Percentiles rank a stretch among this genome's conserved stretches.
These are phyloP conservation scores for Liolophura sinensis DNA, from an alignment of 1,140 invertebrate species.

Conservation along the genomic window DNA sequence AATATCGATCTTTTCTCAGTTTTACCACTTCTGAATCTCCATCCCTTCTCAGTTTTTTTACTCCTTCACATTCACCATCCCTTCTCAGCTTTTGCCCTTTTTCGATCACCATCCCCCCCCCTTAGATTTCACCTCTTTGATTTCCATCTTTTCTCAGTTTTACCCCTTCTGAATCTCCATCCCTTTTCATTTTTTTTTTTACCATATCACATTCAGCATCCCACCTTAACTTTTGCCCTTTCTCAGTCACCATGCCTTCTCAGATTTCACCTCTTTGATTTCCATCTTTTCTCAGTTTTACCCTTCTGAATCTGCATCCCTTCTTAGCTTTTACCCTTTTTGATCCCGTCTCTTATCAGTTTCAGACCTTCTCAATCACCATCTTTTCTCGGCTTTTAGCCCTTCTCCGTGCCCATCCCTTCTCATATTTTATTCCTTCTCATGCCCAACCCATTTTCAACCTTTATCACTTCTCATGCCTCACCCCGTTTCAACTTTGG, in stretches of 20 bases:
- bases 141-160: slow-evolving; percentile 2
- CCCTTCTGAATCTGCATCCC: slow-evolving; percentile 21
- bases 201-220: slow-evolving; percentile 11
- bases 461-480: slow-evolving; percentile 3
- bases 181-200: slow-evolving; percentile 8
- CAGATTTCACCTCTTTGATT: slow-evolving; percentile 1
- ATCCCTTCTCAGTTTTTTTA: not conserved
- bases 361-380: slow-evolving; percentile 4
- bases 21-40: not conserved
- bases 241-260: slow-evolving; percentile 3
- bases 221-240: slow-evolving; percentile 16
- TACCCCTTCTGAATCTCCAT: slow-evolving; percentile 6
- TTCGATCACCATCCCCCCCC: not conserved
- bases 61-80: not conserved
- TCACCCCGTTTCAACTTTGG: not conserved
- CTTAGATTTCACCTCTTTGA: slow-evolving; percentile 7
- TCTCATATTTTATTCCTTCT: slow-evolving; percentile 8
- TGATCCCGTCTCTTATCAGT: not conserved
- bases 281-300: slow-evolving; percentile 16
- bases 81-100: not conserved
- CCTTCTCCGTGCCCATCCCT: not conserved
- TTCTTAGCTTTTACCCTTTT: slow-evolving; percentile 11
- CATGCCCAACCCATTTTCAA: not conserved
- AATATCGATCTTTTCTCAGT: not conserved
- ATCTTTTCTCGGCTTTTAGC: slow-evolving; percentile 1